Base-by-base conservation (phyloP, 64 coral and sea anemone species). In the Montipora sp. region DNA sequence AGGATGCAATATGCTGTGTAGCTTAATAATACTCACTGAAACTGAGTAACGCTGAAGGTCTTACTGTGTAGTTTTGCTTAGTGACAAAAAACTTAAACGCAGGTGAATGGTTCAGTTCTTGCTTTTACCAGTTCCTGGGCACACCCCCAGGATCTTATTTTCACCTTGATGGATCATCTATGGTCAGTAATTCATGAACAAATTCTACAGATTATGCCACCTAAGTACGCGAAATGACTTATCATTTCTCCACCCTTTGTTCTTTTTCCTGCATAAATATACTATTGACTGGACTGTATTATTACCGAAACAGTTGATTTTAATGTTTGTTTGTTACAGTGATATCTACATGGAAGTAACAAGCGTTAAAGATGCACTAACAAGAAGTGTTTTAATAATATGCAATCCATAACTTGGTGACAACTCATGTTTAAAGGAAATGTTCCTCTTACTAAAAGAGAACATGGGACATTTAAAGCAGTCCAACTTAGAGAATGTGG, bases 301-400 rank as follows among this genome's bases (percentile, higher is more conserved):
- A 23, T 57, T 59, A 27, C 51, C 58, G 70, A 24, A 21, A 73
- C 70, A 73, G 51, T 75, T 45, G 73, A 24, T 22, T 73, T 21
- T 75, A 75, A 75, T 47, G 23, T 45, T 75, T 13, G 23, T 75
- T 75, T 75, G 27, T 75, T 44, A 46, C 73, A 75, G 27, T 46
- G 27, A 75, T 75, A 75, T 61, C 79, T 61, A 44, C 79, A 61
- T 81, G 55, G n/a, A 36, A 80, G 22, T 81, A 55, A 60, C 55
- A 81, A 63, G 9, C 12, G 11, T 50, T 59, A 58, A 80, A 57
- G 51, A 23, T 59, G 49, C 51, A 59, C 51, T 80, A 57, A 80
- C 78, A 80, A 59, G 15, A 58, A 75, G 70, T 46, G 50, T 24
- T 80, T 80, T 22, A 57, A 58, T 58, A 57, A 75, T 45, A 44